phyloP scores from a whole-genome alignment of 2,113 vertebrate genomes.

The Grantiella picta region DNA sequence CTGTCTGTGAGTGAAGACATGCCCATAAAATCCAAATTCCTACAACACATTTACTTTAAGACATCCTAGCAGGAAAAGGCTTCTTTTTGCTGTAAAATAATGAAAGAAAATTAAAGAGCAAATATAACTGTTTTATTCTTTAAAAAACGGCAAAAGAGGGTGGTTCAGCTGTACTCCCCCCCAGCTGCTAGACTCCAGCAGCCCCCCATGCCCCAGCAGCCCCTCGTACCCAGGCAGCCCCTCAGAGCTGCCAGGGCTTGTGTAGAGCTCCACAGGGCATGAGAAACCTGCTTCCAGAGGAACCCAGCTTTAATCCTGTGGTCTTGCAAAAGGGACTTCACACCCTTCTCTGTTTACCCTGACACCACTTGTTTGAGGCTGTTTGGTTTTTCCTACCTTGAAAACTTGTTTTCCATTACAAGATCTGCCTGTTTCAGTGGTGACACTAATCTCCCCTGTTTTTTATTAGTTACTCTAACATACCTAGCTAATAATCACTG shows the following conservation, averaged over 20 bases:
- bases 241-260: not conserved
- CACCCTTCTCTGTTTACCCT: not conserved
- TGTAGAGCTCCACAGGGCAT: no score
- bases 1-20: not conserved
- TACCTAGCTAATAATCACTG: not conserved
- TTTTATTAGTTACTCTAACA: not conserved
- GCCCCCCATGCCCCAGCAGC: not conserved
- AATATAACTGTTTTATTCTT: not conserved
- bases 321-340: not conserved
- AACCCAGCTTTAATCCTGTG: fast-evolving
- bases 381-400: not conserved
- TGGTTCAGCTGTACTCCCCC: not conserved
- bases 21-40: not conserved
- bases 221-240: not conserved
- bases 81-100: not conserved
- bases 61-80: not conserved
- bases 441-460: not conserved
- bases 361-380: not conserved
- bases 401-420: not conserved
- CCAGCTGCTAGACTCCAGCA: not conserved
- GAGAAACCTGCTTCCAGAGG: not conserved
- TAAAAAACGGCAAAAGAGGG: not conserved
- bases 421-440: not conserved
- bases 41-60: not conserved
- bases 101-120: not conserved